A percentile compares a stretch with the other conserved stretches of the same genome.
Evolutionary conservation across 2,888 invertebrate species (phyloP).

Genomic region (Trilocha varians): DNA sequence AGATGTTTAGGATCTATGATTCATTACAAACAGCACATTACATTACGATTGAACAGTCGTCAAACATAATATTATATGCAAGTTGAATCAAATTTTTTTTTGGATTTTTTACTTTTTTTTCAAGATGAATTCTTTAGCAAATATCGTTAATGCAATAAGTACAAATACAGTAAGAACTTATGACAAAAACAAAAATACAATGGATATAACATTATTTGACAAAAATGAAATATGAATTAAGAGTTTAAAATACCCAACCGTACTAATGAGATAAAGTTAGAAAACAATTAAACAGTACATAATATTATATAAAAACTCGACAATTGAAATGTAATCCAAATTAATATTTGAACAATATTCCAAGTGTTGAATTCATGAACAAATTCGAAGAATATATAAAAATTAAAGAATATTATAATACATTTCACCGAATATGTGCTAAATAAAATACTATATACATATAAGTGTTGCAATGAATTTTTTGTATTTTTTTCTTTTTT

Average conservation of each 20-base stretch:
- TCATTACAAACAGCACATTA: slow-evolving; percentile 67
- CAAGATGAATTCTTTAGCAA: slow-evolving; percentile 57
- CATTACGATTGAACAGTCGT: slow-evolving; percentile 59
- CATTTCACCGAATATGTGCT: slow-evolving; percentile 49
- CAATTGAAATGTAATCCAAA: slow-evolving; percentile 4
- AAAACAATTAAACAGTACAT: slow-evolving; percentile 19
- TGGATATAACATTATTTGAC: slow-evolving; percentile 44
- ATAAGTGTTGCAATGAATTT: slow-evolving; percentile 50
- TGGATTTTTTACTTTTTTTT: slow-evolving; percentile 50
- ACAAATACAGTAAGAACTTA: slow-evolving; percentile 65
- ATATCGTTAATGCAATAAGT: slow-evolving; percentile 70
- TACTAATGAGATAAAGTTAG: slow-evolving; percentile 42
- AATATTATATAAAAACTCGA: slow-evolving; percentile 14
- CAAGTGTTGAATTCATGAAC: slow-evolving; percentile 32
- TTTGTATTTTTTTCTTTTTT: slow-evolving; percentile 52
- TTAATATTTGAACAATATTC: slow-evolving; percentile 17
- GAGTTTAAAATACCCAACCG: slow-evolving; percentile 58
- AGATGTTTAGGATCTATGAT: slow-evolving; percentile 42
- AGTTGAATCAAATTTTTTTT: slow-evolving; percentile 57
- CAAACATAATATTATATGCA: slow-evolving; percentile 67
- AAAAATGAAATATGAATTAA: slow-evolving; percentile 45
- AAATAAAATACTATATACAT: slow-evolving; percentile 48
- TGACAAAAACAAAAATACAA: slow-evolving; percentile 46
- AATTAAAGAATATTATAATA: slow-evolving; percentile 51
- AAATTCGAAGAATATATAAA: slow-evolving; percentile 37